Percentiles rank a stretch among this genome's conserved stretches.
These are phyloP conservation scores for Macrosiphum euphorbiae DNA, from an alignment of 2,888 invertebrate species.

Conservation along the genomic window DNA sequence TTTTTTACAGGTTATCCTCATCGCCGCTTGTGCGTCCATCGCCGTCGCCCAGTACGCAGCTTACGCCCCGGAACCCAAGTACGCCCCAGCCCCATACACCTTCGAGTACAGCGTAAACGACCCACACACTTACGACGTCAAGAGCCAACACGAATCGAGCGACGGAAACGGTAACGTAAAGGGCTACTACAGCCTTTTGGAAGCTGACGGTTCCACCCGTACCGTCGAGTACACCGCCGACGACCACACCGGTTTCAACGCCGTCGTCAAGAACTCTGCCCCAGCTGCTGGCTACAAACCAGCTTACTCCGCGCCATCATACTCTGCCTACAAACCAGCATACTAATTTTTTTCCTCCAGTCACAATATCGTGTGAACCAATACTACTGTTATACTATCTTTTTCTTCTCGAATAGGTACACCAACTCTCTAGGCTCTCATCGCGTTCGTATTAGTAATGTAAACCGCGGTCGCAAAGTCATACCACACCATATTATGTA, in stretches of 20 bases:
- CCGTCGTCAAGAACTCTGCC: slow-evolving; percentile 72
- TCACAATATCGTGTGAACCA: not conserved
- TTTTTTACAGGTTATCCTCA: slow-evolving; percentile 34
- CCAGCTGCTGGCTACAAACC: slow-evolving; percentile 14
- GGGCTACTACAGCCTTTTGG: slow-evolving; percentile 74
- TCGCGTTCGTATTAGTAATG: not conserved
- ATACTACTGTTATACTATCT: not conserved
- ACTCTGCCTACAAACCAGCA: slow-evolving; percentile 11
- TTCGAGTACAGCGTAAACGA: slow-evolving; percentile 69
- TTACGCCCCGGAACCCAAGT: slow-evolving; percentile 16
- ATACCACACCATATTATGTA: not conserved
- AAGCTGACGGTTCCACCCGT: slow-evolving; percentile 74
- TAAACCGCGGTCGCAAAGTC: not conserved
- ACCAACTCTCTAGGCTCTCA: not conserved
- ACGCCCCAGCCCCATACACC: slow-evolving; percentile 36
- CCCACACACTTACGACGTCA: slow-evolving; percentile 80
- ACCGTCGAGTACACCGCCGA: slow-evolving; percentile 75
- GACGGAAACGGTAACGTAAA: slow-evolving; percentile 74
- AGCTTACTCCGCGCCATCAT: not conserved
- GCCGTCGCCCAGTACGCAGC: not conserved
- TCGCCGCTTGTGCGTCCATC: slow-evolving; percentile 13
- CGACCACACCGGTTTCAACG: slow-evolving; percentile 74
- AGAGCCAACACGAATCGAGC: slow-evolving; percentile 73
- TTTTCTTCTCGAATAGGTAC: too few species aligned
- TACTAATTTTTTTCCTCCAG: not conserved